Evolutionary conservation across 92 coral and sea anemone genomes (phyloP).

Genomic region (Siderastrea radians): DNA sequence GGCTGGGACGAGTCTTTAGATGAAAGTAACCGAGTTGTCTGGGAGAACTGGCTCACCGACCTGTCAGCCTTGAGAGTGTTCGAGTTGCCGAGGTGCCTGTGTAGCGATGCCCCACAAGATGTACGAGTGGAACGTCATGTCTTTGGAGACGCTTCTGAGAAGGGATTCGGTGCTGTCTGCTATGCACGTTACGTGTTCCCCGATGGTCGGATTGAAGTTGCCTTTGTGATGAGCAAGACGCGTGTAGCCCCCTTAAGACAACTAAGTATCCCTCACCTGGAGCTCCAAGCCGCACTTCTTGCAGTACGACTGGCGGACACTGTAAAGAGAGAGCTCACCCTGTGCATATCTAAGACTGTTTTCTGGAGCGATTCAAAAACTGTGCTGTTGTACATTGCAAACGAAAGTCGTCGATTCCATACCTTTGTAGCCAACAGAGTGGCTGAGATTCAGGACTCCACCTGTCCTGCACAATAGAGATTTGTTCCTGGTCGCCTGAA

Average conservation of each 20-base stretch:
- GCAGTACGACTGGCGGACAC: constrained; percentile 46
- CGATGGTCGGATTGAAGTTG: constrained; percentile 25
- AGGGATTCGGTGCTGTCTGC: constrained; percentile 61
- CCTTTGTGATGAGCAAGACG: constrained; percentile 58
- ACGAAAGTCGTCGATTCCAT: too few species aligned
- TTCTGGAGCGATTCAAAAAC: too few species aligned
- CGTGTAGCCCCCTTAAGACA: constrained; percentile 67
- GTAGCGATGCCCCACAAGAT: constrained; percentile 4
- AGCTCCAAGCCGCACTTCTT: constrained; percentile 71
- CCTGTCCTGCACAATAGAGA: too few species aligned
- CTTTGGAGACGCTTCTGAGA: constrained; percentile 70
- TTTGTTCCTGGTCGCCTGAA: too few species aligned
- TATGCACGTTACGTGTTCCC: constrained; percentile 35
- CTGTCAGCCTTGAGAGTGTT: constrained; percentile 36
- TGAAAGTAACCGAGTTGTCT: constrained; percentile 51
- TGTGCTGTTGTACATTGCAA: too few species aligned
- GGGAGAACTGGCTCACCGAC: constrained; percentile 62
- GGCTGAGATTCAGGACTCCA: too few species aligned
- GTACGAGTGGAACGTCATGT: constrained; percentile 40
- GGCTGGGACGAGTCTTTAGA: constrained; percentile 48
- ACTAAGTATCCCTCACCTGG: constrained; percentile 59
- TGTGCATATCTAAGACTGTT: too few species aligned
- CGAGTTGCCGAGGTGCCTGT: constrained; percentile 60
- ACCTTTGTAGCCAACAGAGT: too few species aligned
- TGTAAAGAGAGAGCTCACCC: constrained; percentile 48